Evolutionary conservation across 2,113 vertebrate species (phyloP).

Genomic region (Aramus guarauna): DNA sequence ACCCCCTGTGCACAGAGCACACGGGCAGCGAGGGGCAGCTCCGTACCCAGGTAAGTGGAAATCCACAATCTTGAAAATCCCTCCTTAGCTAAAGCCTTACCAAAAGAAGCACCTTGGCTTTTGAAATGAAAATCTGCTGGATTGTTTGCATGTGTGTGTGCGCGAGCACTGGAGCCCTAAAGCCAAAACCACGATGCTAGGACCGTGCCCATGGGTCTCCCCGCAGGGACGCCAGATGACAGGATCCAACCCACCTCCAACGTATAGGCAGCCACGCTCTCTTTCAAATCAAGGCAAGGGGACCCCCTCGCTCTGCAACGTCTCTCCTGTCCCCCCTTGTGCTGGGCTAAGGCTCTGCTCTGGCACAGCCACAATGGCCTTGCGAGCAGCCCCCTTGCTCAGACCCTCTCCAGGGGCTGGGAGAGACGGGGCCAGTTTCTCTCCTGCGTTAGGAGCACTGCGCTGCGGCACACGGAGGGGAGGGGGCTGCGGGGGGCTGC

Average conservation of each 20-base stretch:
- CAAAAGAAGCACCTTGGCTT: neutral
- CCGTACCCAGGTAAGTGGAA: neutral
- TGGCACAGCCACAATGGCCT: neutral
- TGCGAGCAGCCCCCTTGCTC: neutral
- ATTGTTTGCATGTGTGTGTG: neutral
- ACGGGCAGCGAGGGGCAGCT: neutral
- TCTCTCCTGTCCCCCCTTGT: neutral
- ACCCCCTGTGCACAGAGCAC: neutral
- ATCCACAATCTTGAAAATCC: neutral
- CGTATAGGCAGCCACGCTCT: accelerated
- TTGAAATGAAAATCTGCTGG: neutral
- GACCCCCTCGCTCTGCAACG: accelerated
- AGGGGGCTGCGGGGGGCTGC: accelerated
- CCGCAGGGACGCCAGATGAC: accelerated
- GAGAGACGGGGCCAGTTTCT: neutral
- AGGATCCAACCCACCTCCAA: neutral
- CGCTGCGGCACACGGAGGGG: neutral
- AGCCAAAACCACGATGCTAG: neutral
- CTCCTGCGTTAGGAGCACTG: neutral
- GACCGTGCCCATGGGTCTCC: neutral
- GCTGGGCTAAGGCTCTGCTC: neutral
- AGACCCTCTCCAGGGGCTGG: neutral
- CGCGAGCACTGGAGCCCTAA: neutral
- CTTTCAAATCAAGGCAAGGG: neutral
- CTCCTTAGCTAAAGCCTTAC: neutral